These are phyloP conservation scores for Leucoma salicis DNA, from an alignment of 2,888 invertebrate genomes.

Conservation along the genomic window DNA sequence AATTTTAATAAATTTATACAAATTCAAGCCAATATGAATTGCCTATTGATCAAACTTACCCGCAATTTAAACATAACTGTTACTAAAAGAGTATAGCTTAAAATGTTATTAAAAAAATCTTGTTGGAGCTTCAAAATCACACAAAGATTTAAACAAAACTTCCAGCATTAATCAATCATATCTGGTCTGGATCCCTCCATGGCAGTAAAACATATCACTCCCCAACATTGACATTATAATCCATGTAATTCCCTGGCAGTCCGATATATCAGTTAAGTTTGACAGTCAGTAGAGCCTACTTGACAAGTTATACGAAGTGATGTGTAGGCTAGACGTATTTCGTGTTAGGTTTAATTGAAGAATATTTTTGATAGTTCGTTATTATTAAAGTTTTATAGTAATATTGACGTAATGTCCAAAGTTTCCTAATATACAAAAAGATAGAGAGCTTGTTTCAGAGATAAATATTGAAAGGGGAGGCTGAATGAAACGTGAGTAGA, in stretches of 20 bases:
- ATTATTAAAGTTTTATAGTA: not conserved
- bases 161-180: constrained; percentile 29
- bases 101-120: too few relatives aligned
- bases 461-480: too few relatives aligned
- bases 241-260: constrained; percentile 22
- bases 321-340: not conserved
- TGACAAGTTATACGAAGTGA: constrained; percentile 5
- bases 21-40: too few relatives aligned
- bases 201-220: constrained; percentile 31
- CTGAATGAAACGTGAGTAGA: too few relatives aligned
- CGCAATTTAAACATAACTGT: too few relatives aligned
- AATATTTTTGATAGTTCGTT: not conserved
- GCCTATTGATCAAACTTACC: too few relatives aligned
- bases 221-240: constrained; percentile 37
- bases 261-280: constrained; percentile 36
- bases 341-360: not conserved
- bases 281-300: constrained; percentile 23
- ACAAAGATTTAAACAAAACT: not conserved
- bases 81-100: too few relatives aligned
- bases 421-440: too few relatives aligned
- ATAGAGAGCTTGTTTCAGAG: too few relatives aligned
- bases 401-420: too few relatives aligned
- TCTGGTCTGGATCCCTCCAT: constrained; percentile 22
- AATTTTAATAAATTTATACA: too few relatives aligned
- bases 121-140: too few relatives aligned